phyloP scores from a whole-genome alignment of 2,888 invertebrate species.

The Sipunculus nudus region DNA sequence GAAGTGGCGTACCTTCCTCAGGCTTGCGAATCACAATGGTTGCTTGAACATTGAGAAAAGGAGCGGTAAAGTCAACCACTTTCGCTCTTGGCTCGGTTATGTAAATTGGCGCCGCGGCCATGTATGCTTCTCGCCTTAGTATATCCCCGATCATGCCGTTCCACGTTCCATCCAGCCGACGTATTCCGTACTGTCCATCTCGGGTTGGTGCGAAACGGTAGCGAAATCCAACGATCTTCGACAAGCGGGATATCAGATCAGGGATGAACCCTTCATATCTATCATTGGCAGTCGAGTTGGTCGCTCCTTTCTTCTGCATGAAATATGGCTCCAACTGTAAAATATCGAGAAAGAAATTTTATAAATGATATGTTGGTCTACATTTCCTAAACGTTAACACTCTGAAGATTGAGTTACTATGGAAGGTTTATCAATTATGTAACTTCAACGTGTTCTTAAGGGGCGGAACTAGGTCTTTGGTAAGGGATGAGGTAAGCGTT shows the following conservation, averaged over 20 bases:
- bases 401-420: no score
- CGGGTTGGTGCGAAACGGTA: conserved; percentile 1
- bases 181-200: conserved; percentile 7
- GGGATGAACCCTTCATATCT: conserved; percentile 10
- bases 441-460: no score
- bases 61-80: conserved; percentile 28
- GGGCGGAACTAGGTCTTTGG: no score
- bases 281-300: no score
- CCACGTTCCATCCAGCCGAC: conserved; percentile 9
- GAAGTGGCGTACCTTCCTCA: neutral
- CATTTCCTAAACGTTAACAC: no score
- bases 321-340: no score
- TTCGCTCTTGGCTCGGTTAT: conserved; percentile 13
- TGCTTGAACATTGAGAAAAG: conserved; percentile 23
- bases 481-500: no score
- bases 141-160: conserved; percentile 11
- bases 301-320: no score
- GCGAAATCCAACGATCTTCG: conserved; percentile 12
- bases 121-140: conserved; percentile 23
- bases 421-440: no score
- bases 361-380: no score
- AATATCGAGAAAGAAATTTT: no score
- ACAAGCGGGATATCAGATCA: conserved; percentile 13
- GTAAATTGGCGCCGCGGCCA: conserved; percentile 32
- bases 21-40: conserved; percentile 20